Evolutionary conservation across 1,140 invertebrate genomes (phyloP).

Genomic region (Oscheius sp.): DNA sequence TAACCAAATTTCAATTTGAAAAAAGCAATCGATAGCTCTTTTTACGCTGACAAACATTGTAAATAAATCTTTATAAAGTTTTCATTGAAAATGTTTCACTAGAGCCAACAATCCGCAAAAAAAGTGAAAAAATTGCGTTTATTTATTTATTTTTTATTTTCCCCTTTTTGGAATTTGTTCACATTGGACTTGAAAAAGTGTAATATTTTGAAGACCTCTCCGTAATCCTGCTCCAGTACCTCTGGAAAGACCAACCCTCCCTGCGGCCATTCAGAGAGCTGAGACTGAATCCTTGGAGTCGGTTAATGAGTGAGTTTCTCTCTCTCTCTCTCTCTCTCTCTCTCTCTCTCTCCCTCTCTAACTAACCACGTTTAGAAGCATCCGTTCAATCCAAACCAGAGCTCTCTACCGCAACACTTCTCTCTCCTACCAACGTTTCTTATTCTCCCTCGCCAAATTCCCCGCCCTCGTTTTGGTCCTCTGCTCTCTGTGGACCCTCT

Average conservation of each 20-base stretch:
- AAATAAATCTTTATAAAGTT: too few species aligned
- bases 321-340: neutral
- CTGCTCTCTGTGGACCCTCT: neutral
- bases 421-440: neutral
- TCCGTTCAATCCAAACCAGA: neutral
- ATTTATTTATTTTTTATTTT: neutral
- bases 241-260: neutral
- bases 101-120: neutral
- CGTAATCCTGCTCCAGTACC: neutral
- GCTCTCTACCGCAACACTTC: neutral
- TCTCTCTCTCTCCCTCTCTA: neutral
- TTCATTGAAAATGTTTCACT: too few species aligned
- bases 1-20: too few species aligned
- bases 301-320: neutral
- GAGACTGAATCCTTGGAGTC: neutral
- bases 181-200: too few species aligned
- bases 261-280: neutral
- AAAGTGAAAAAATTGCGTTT: neutral
- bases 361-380: neutral
- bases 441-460: neutral
- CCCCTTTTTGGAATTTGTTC: too few species aligned
- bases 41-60: too few species aligned
- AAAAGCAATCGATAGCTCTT: too few species aligned
- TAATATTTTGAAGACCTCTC: too few species aligned
- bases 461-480: neutral